A percentile compares a stretch with the other conserved stretches of the same genome.
Conservation (phyloP, 92 coral and sea anemone species). For the Phenganax marumi region DNA sequence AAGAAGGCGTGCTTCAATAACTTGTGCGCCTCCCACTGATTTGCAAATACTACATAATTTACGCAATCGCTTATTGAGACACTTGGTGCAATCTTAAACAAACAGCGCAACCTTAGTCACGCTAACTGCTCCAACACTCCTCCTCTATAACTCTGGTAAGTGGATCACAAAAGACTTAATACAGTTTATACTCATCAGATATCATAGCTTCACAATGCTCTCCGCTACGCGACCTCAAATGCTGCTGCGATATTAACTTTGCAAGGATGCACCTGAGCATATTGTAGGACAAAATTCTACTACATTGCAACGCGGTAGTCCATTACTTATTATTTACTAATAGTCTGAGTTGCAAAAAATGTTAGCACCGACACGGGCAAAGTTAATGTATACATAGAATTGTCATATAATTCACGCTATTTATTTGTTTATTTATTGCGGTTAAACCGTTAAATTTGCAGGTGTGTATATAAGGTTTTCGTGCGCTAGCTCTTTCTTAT, state of each 20-base stretch:
- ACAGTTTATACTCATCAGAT: neutral
- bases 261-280: no score
- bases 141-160: neutral
- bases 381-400: no score
- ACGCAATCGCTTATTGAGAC: neutral
- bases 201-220: neutral
- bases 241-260: neutral
- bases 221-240: neutral
- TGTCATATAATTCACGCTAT: no score
- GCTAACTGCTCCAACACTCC: neutral
- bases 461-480: no score
- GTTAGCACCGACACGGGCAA: no score
- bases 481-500: no score
- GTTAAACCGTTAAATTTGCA: no score
- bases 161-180: neutral
- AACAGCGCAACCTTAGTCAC: neutral
- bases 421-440: no score
- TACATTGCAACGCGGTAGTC: no score
- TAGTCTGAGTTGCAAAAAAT: no score
- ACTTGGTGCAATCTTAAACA: neutral
- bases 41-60: neutral
- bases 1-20: neutral
- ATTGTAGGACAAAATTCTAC: no score
- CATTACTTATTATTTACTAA: no score
- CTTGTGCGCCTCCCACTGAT: slow-evolving; percentile 10